Conservation (phyloP, 2,888 invertebrate genomes). For the Drosophila lutescens region DNA sequence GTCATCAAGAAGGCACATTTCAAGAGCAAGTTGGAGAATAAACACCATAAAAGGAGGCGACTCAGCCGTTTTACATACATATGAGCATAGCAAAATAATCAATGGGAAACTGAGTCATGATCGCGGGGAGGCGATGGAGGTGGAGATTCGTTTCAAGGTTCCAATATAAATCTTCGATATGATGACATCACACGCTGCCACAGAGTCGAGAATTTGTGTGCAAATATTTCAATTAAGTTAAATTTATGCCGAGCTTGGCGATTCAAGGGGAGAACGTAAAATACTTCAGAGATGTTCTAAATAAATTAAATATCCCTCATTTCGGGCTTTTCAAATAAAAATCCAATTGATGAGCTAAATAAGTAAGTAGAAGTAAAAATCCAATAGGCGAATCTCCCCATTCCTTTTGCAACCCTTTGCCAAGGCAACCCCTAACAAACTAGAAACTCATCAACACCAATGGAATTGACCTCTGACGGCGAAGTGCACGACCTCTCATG, state of each 20-base stretch:
- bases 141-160: conserved; percentile 16
- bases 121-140: neutral
- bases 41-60: conserved; percentile 33
- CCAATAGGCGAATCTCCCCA: neutral
- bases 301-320: neutral
- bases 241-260: conserved; percentile 2
- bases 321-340: neutral
- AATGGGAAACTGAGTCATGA: conserved; percentile 25
- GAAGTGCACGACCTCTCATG: conserved; percentile 47
- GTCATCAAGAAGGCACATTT: conserved; percentile 34
- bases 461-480: conserved; percentile 66
- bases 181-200: conserved; percentile 34
- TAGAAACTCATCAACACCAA: conserved; percentile 40
- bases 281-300: neutral
- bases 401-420: conserved; percentile 9
- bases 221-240: conserved; percentile 29
- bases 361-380: too few relatives aligned
- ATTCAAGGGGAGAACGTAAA: neutral
- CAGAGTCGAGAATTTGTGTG: conserved; percentile 16
- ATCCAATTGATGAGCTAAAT: too few relatives aligned
- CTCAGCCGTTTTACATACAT: conserved; percentile 7
- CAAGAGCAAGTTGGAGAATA: conserved; percentile 12
- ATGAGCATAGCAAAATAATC: conserved; percentile 15
- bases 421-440: conserved; percentile 25
- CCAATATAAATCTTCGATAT: conserved; percentile 24